These are phyloP conservation scores for Plecturocebus donacophilus DNA, from an alignment of 2,113 vertebrate genomes.

Conservation along the genomic window DNA sequence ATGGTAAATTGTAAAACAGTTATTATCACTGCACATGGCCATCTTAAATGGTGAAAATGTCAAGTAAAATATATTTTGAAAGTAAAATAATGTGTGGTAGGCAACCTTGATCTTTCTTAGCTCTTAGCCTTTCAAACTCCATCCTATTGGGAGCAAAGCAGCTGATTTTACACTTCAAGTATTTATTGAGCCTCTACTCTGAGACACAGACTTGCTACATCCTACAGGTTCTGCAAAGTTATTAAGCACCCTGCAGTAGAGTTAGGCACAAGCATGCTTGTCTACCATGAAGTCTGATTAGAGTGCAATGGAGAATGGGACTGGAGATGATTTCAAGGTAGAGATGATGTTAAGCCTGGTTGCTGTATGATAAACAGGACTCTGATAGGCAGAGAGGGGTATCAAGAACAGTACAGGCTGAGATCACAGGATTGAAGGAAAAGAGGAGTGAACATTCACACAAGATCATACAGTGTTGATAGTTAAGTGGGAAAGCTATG, in stretches of 20 bases:
- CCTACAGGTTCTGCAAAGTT: not conserved
- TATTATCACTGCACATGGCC: not conserved
- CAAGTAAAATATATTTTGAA: not conserved
- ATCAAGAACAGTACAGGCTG: not conserved
- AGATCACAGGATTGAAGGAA: not conserved
- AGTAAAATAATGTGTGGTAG: not conserved
- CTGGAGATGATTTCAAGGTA: not conserved
- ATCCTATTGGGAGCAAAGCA: not conserved
- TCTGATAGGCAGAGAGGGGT: not conserved
- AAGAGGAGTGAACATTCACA: not conserved
- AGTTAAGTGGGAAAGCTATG: not conserved
- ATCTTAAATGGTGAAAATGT: conserved; percentile 29
- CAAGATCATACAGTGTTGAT: not conserved
- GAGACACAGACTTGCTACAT: not conserved
- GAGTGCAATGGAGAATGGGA: not conserved
- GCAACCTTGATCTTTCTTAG: not conserved
- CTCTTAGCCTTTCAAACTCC: not conserved
- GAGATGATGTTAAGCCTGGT: not conserved
- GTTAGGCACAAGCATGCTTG: not conserved
- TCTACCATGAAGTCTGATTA: not conserved
- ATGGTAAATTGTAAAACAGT: not conserved
- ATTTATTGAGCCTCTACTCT: not conserved
- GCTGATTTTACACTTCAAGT: not conserved
- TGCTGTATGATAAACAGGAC: not conserved
- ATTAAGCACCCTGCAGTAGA: not conserved